phyloP scores from a whole-genome alignment of 2,113 vertebrate genomes.

The Zosterops borbonicus region DNA sequence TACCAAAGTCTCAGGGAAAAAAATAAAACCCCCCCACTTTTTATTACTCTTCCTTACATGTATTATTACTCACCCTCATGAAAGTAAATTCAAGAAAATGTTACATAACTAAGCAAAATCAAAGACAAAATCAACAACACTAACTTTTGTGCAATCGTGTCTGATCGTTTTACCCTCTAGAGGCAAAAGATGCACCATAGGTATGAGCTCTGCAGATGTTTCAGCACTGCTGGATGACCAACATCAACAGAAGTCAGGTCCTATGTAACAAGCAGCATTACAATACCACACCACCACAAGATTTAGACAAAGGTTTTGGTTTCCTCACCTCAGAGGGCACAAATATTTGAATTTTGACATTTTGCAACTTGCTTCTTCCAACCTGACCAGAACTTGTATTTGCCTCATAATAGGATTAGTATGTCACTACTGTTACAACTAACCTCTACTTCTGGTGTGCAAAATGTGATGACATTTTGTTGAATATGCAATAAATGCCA shows the following conservation, averaged over 20 bases:
- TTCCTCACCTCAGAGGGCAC: not conserved
- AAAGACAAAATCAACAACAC: not conserved
- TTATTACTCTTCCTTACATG: not conserved
- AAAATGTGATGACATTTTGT: not conserved
- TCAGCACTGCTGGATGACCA: not conserved
- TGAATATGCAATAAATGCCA: not conserved
- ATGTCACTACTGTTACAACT: fast-evolving
- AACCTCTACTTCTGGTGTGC: not conserved
- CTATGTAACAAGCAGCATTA: not conserved
- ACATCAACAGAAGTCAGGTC: not conserved
- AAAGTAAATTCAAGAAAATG: not conserved
- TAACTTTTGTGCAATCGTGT: fast-evolving
- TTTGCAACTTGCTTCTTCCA: not conserved
- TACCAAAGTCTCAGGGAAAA: not conserved
- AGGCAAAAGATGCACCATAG: not conserved
- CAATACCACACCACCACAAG: not conserved
- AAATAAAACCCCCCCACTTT: fast-evolving
- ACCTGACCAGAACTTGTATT: not conserved
- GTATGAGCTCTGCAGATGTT: not conserved
- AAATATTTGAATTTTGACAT: not conserved
- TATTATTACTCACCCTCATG: not conserved
- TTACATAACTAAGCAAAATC: not conserved
- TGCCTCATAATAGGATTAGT: not conserved
- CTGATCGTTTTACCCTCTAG: not conserved
- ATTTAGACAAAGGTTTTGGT: not conserved